These are phyloP conservation scores for Resseliella maxima DNA, from an alignment of 2,888 invertebrate species.

Conservation along the genomic window DNA sequence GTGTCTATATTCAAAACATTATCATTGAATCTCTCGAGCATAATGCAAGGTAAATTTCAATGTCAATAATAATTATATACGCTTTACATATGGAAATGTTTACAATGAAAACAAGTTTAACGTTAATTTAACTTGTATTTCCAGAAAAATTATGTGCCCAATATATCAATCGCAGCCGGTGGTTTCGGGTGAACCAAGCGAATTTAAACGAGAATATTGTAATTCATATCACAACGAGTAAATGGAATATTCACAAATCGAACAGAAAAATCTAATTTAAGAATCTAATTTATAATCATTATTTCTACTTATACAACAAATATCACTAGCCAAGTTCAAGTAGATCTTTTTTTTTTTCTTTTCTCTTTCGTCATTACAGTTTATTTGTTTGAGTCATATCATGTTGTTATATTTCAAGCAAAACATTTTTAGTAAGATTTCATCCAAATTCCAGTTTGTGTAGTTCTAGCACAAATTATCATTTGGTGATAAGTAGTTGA, in stretches of 20 bases:
- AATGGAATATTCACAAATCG: neutral
- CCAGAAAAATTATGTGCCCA: conserved; percentile 74
- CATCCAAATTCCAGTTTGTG: neutral
- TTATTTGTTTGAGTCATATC: neutral
- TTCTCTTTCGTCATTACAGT: neutral
- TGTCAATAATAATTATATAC: neutral
- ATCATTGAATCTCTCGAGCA: conserved; percentile 80
- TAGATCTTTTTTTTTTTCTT: neutral
- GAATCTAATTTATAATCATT: neutral
- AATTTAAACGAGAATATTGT: conserved; percentile 59
- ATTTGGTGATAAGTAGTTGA: conserved; percentile 24
- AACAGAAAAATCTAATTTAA: neutral
- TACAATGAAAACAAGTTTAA: neutral
- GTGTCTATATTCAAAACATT: conserved; percentile 78
- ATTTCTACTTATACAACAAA: conserved; percentile 25
- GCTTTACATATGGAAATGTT: too few species aligned
- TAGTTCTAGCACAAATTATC: conserved; percentile 38
- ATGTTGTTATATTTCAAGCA: neutral
- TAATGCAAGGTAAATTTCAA: conserved; percentile 71
- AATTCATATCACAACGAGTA: conserved; percentile 17
- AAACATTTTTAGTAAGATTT: neutral
- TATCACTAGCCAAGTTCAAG: neutral
- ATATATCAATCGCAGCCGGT: conserved; percentile 72
- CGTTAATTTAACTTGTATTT: neutral
- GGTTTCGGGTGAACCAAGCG: conserved; percentile 72